Conservation (phyloP, 2,888 invertebrate species). For the Frankliniella intonsa region DNA sequence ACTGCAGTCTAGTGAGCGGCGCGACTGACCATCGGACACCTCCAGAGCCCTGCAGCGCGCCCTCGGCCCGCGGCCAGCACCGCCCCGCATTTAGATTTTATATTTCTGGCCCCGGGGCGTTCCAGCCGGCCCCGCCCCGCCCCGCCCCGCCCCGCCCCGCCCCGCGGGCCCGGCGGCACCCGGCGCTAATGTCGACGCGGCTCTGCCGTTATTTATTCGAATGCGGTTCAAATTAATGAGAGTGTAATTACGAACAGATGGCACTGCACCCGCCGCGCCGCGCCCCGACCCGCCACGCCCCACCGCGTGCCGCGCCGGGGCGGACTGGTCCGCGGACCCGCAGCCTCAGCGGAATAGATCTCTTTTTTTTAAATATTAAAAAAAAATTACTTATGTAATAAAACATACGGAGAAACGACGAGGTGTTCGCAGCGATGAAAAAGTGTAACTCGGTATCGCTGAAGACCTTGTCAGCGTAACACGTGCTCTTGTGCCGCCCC, state of each 20-base stretch:
- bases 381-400: too few relatives aligned
- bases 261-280: background rate
- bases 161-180: background rate
- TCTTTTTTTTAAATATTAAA: too few relatives aligned
- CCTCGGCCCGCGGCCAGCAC: background rate
- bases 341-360: too few relatives aligned
- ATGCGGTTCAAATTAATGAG: background rate
- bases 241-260: background rate
- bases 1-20: too few relatives aligned
- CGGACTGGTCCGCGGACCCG: background rate
- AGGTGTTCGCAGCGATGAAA: too few relatives aligned
- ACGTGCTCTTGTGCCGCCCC: too few relatives aligned
- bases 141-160: background rate
- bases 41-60: too few relatives aligned
- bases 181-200: background rate
- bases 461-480: too few relatives aligned
- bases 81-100: background rate
- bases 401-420: too few relatives aligned
- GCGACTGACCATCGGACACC: too few relatives aligned
- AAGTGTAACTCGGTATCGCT: too few relatives aligned
- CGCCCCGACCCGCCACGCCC: background rate
- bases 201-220: background rate
- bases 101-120: background rate
- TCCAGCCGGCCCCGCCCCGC: background rate
- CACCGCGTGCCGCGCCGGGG: background rate